Base-by-base conservation (phyloP, 2,113 vertebrate species). In the Ariopsis seemanni region DNA sequence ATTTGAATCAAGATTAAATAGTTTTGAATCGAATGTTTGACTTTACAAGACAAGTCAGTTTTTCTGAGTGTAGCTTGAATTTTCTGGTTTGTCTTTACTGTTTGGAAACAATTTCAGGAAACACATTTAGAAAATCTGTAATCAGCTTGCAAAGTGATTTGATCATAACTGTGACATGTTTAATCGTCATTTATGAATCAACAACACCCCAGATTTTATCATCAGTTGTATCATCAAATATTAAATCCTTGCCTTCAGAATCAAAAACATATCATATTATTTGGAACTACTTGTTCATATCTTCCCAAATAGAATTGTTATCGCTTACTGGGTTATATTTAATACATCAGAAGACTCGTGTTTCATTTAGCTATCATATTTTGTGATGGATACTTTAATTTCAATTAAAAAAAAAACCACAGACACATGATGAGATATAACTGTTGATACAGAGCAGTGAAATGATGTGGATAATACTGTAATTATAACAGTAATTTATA, bases 401-500 rank as follows among this genome's bases (percentile, higher is more conserved):
- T 65, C 1, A 62, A 67, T 67, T 52, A 67, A 83, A 63, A 25
- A 50, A 62, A 42, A 42, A 42, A 4, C 34, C 42, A n/a, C 50
- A 50, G 60, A 25, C 58, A 62, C 20, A 48, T 25, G 80, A 83
- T 52, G 81, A 53, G 22, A 83, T 53, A 2, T 62, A 52, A 52
- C 62, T 27, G 34, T 15, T 52, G 62, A 67, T 67, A 14, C 4
- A 18, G 62, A 52, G 42, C 25, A 5, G 12, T 67, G 62, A 27
- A 50, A 48, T 48, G 58, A 63, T 63, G 20, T 50, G 80, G 80
- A 63, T 48, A 63, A 83, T 42, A 42, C 42, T 42, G 42, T 83
- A 83, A 83, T 83, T 83, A 50, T 7, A 53, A 67, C 82, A 83
- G 25, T 65, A 52, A 67, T 67, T 83, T 5, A 67, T 67, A 67